Conservation (phyloP, 2,113 vertebrate species). For the Columbina picui region DNA sequence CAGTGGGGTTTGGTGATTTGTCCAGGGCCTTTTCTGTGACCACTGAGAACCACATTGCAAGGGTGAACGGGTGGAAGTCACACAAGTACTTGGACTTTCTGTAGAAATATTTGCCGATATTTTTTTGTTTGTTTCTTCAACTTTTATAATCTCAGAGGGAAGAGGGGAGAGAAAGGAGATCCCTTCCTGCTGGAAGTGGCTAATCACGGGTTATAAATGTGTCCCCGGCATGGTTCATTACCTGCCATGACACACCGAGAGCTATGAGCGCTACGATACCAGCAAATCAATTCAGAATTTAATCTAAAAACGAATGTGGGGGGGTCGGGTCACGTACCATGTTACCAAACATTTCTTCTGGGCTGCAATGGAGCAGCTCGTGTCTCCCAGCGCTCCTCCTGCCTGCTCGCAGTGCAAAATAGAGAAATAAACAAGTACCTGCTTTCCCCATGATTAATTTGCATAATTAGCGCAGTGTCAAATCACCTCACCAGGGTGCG, state of each 20-base stretch:
- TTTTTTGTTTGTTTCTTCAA: not conserved
- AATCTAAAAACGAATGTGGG: not conserved
- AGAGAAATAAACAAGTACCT: conserved; percentile 11
- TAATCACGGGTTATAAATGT: not conserved
- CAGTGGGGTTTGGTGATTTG: accelerated
- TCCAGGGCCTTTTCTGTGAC: not conserved
- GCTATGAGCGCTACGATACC: not conserved
- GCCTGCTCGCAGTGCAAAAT: not conserved
- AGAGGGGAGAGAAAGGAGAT: not conserved
- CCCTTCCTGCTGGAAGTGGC: not conserved
- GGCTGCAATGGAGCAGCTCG: not conserved
- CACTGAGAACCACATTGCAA: too few species aligned
- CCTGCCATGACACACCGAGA: not conserved
- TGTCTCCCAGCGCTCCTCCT: not conserved
- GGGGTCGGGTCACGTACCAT: not conserved
- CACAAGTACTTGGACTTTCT: not conserved
- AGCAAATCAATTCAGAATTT: conserved; percentile 25
- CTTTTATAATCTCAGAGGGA: conserved; percentile 33
- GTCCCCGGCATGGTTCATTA: not conserved
- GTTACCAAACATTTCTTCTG: not conserved
- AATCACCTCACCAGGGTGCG: not conserved
- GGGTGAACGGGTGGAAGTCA: not conserved
- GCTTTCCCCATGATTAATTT: conserved; percentile 54
- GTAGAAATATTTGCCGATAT: not conserved
- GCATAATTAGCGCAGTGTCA: conserved; percentile 29